Evolutionary conservation across 2,888 invertebrate species (phyloP), one percentile per base, ranked within the genome.

Genomic region (Lathronympha strigana): DNA sequence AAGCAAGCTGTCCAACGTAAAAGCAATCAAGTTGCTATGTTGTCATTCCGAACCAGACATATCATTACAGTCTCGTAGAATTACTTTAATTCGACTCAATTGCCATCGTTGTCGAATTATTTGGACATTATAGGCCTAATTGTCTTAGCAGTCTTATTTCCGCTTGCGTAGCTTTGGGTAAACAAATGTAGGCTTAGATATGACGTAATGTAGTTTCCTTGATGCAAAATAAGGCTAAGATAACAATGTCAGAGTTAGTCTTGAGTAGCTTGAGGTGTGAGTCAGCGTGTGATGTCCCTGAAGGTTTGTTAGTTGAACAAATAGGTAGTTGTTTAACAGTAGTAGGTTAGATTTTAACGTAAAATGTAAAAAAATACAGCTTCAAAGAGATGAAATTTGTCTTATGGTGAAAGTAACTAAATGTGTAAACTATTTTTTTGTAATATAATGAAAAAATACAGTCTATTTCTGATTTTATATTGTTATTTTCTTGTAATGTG

Each of bases 21-120:
- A 50, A 57, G 31, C 50, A 45, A 55, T 63, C 40, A 58, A 28
- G 19, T 43, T 17, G 21, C 43, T 31, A 28, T 58, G 63, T 58
- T 63, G 63, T 58, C 63, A 63, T 57, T 63, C 49, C 21, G 15
- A 47, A 49, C 9, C 17, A 43, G 19, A 43, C 9, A 43, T 13
- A 11, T 33, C 31, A 58, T 58, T 57, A 57, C 15, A 40, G 57
- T 43, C 50, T 13, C 17, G n/a, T 28, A 50, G 23, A 51, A 51
- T 51, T 58, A 51, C 43, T 63, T 51, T 63, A 51, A 63, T 63
- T 58, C 51, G 19, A 58, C 63, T 63, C 57, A 63, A 63, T 63
- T 63, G 51, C 63, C 45, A 19, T 57, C n/a, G 63, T 57, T 63
- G 58, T 57, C 63, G 63, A 58, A 58, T 63, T 51, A 58, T 63